phyloP scores from a whole-genome alignment of 2,113 vertebrate species.

The Bos indicus region DNA sequence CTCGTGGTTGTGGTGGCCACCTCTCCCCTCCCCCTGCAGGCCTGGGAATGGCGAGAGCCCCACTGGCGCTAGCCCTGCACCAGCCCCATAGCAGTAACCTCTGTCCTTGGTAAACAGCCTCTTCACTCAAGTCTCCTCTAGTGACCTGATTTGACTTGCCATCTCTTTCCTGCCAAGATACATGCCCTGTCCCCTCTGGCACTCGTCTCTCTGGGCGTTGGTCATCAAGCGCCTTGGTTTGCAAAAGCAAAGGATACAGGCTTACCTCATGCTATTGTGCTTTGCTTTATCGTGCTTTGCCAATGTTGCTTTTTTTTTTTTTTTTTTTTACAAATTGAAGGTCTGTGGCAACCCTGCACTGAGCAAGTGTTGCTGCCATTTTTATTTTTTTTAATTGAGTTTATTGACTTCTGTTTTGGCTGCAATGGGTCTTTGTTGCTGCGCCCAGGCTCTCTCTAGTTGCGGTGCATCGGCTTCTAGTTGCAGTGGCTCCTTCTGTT shows the following conservation, averaged over 20 bases:
- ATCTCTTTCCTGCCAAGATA: slow-evolving; percentile 2
- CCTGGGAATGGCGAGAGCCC: neutral
- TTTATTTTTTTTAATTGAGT: neutral
- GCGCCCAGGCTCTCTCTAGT: neutral
- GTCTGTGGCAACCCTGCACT: neutral
- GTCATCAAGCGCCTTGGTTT: neutral
- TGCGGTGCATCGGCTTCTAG: neutral
- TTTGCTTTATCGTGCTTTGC: neutral
- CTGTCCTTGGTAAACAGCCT: neutral
- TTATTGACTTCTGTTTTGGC: neutral
- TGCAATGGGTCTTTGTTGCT: neutral
- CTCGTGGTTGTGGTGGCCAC: neutral
- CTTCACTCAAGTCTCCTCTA: neutral
- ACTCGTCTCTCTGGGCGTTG: neutral
- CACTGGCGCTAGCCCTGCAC: too few species aligned
- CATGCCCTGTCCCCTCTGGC: neutral
- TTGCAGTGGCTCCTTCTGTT: neutral
- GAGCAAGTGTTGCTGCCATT: neutral
- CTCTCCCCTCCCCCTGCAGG: neutral
- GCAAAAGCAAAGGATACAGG: neutral
- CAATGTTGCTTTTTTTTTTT: neutral
- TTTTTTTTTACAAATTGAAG: neutral
- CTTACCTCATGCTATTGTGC: neutral
- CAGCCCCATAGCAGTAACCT: neutral
- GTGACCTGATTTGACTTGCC: neutral